Evolutionary conservation across 2,888 invertebrate genomes (phyloP).

Genomic region (Achlya flavicornis): DNA sequence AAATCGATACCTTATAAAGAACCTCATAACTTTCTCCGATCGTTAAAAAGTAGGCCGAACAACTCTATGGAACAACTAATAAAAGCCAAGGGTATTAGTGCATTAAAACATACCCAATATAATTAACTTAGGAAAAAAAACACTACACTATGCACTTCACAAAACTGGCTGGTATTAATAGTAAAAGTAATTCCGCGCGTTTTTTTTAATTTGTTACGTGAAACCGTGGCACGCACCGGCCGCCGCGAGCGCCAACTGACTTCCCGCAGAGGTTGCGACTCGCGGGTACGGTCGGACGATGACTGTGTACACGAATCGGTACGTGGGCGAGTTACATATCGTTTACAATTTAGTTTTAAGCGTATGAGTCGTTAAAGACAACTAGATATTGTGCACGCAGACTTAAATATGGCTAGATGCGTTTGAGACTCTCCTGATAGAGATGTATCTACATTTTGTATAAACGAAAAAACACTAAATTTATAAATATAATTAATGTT

Average conservation of each 20-base stretch:
- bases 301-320: background rate
- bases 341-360: slow-evolving; percentile 2
- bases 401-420: background rate
- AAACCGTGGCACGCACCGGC: slow-evolving; percentile 33
- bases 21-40: background rate
- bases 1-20: background rate
- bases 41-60: slow-evolving; percentile 3
- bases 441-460: no score
- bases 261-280: slow-evolving; percentile 27
- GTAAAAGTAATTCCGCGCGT: background rate
- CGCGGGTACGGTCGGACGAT: slow-evolving; percentile 38
- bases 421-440: background rate
- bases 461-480: no score
- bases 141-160: slow-evolving; percentile 6
- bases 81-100: slow-evolving; percentile 2
- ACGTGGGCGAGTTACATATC: slow-evolving; percentile 7
- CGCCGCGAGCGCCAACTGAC: slow-evolving; percentile 42
- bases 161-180: background rate
- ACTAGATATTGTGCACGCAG: background rate
- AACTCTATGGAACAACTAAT: slow-evolving; percentile 6
- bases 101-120: background rate
- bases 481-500: no score
- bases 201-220: slow-evolving; percentile 28
- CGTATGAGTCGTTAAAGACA: background rate
- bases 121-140: background rate